Conservation (phyloP, 1,140 invertebrate species). For the Coelopa frigida region DNA sequence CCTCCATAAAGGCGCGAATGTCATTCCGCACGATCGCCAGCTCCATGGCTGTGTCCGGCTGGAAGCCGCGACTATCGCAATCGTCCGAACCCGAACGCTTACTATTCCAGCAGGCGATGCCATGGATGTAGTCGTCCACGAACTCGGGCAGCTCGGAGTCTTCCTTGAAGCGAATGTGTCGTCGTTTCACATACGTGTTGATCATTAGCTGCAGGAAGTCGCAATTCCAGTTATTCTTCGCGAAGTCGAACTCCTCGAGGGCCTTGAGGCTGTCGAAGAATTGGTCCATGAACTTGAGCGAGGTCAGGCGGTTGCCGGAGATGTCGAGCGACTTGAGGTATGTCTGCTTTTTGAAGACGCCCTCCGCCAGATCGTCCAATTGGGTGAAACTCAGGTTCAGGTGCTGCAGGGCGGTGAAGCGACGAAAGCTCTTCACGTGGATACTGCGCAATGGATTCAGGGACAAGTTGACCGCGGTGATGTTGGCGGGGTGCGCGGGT, state of each 20-base stretch:
- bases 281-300: conserved; percentile 29
- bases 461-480: conserved; percentile 32
- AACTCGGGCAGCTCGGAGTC: conserved; percentile 33
- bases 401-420: conserved; percentile 26
- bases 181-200: conserved; percentile 35
- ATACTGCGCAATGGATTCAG: conserved; percentile 35
- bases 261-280: conserved; percentile 35
- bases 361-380: conserved; percentile 31
- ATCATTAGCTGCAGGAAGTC: conserved; percentile 38
- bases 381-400: conserved; percentile 31
- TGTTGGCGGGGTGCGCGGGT: conserved; percentile 29
- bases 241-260: conserved; percentile 42
- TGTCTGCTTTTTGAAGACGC: conserved; percentile 34
- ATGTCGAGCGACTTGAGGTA: conserved; percentile 35
- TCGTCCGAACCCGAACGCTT: conserved; percentile 34
- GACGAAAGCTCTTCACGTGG: conserved; percentile 30
- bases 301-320: conserved; percentile 32
- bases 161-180: conserved; percentile 37
- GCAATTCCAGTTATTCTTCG: conserved; percentile 42
- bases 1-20: conserved; percentile 34
- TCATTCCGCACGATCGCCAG: conserved; percentile 38
- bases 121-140: conserved; percentile 40
- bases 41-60: conserved; percentile 31
- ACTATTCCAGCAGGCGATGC: conserved; percentile 41
- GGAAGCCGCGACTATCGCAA: conserved; percentile 24